Evolutionary conservation across 2,113 vertebrate species (phyloP).

Genomic region (Pteruthius melanotis): DNA sequence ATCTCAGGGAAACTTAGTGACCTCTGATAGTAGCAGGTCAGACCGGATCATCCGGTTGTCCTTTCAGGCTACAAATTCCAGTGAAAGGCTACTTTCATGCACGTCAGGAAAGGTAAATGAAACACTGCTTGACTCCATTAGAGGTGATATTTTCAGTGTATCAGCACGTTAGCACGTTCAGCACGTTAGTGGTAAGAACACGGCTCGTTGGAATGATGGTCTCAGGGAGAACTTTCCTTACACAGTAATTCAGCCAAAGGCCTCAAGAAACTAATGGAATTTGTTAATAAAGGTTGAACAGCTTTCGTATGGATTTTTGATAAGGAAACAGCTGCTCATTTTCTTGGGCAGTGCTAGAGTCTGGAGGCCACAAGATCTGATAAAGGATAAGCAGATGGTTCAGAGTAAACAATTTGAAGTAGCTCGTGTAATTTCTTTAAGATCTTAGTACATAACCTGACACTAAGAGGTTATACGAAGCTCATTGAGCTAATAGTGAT

Average conservation of each 20-base stretch:
- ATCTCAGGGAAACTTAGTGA: not conserved
- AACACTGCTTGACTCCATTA: not conserved
- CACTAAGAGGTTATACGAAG: slow-evolving; percentile 25
- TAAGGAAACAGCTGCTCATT: slow-evolving; percentile 68
- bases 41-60: not conserved
- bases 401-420: slow-evolving; percentile 62
- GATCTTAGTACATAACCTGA: not conserved
- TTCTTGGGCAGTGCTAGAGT: slow-evolving; percentile 43
- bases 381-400: slow-evolving; percentile 65
- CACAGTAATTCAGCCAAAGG: not conserved
- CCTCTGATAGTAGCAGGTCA: not conserved
- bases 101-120: not conserved
- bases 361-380: slow-evolving; percentile 52
- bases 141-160: not conserved
- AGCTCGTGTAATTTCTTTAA: slow-evolving; percentile 44
- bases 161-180: too few relatives aligned
- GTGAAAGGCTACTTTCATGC: not conserved
- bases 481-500: not conserved
- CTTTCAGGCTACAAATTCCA: not conserved
- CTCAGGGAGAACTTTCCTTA: slow-evolving; percentile 9
- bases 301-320: slow-evolving; percentile 59
- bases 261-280: slow-evolving; percentile 55
- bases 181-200: not conserved
- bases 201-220: not conserved
- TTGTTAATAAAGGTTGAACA: slow-evolving; percentile 59